Conservation (phyloP, 2,797 vertebrate genomes). For the Muscicapa comitata region DNA sequence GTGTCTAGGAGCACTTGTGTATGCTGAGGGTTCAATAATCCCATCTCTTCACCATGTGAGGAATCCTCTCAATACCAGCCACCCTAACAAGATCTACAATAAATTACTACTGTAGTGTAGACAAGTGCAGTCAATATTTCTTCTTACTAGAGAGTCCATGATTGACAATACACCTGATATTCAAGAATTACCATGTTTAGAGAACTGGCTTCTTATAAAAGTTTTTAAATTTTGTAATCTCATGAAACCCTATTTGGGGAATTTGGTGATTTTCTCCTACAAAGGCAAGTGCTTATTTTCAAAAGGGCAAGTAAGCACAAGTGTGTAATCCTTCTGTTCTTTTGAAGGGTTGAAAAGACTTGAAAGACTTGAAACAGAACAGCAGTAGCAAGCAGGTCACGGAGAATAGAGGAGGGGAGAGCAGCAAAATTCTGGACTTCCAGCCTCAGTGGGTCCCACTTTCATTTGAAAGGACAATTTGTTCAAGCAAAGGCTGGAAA, state of each 20-base stretch:
- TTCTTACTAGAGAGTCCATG: not conserved
- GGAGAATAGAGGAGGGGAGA: rapidly evolving
- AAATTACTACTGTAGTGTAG: not conserved
- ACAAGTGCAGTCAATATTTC: not conserved
- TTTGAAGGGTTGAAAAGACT: not conserved
- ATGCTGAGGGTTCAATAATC: not conserved
- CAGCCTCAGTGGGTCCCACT: not conserved
- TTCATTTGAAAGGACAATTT: not conserved
- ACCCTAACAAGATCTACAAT: not conserved
- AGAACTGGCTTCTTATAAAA: not conserved
- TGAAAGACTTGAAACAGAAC: not conserved
- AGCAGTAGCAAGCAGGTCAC: not conserved
- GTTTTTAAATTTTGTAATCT: not conserved
- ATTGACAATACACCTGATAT: not conserved
- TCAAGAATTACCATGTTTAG: not conserved
- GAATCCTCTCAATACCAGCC: not conserved
- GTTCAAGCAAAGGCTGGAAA: not conserved
- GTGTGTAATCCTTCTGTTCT: not conserved
- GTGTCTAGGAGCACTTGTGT: not conserved
- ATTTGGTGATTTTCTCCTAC: not conserved
- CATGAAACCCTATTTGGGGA: not conserved
- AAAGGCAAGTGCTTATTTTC: not conserved
- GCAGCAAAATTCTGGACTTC: not conserved
- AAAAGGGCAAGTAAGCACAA: not conserved
- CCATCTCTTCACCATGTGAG: not conserved